A percentile compares a stretch with the other conserved stretches of the same genome.
phyloP scores from a whole-genome alignment of 2,113 vertebrate genomes.

The Pachyramphus minor region DNA sequence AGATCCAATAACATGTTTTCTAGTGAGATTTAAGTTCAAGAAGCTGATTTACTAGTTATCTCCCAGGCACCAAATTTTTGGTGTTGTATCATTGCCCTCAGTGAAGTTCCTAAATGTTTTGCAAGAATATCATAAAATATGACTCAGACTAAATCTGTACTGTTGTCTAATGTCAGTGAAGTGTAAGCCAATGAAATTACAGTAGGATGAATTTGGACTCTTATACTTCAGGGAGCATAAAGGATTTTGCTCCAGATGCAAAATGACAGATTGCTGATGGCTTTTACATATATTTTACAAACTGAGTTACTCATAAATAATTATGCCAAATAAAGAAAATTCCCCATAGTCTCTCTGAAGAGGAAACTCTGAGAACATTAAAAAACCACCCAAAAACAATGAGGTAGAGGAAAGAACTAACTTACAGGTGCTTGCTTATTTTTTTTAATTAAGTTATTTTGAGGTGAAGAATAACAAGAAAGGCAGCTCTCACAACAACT shows the following conservation, averaged over 20 bases:
- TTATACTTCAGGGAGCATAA: neutral
- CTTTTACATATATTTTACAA: neutral
- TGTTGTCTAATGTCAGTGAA: neutral
- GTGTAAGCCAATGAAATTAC: neutral
- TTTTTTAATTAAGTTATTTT: neutral
- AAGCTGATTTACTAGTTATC: neutral
- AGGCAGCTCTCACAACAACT: neutral
- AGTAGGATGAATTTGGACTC: neutral
- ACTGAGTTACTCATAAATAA: neutral
- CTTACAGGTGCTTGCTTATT: fast-evolving
- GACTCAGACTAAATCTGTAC: neutral
- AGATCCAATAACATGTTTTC: neutral
- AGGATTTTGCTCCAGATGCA: neutral
- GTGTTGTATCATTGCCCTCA: neutral
- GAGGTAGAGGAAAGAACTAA: neutral
- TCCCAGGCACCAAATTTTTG: neutral
- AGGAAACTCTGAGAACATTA: neutral
- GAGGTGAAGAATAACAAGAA: fast-evolving
- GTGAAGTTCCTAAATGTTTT: neutral
- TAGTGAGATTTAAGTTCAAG: neutral
- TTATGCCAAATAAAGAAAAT: neutral
- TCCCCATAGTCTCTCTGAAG: neutral
- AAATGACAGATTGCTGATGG: neutral
- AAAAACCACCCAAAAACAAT: fast-evolving
- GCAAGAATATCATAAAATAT: neutral